Base-by-base conservation (phyloP, 1,140 invertebrate species). In the Caerostris extrusa region DNA sequence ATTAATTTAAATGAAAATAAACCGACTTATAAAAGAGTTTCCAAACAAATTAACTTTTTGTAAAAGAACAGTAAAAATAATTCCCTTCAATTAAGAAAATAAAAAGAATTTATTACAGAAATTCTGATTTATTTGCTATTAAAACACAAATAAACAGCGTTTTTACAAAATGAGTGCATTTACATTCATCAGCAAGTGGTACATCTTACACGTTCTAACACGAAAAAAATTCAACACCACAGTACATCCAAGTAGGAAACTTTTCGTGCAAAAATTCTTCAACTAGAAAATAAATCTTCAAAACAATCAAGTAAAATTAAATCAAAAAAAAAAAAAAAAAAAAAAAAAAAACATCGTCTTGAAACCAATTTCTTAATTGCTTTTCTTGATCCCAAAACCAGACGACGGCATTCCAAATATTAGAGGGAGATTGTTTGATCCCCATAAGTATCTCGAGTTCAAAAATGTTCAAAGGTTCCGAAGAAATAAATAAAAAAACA, bases 361-460 rank as follows among this genome's bases (percentile, higher is more conserved):
- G 34, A 77, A 64, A 77, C 34, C 71, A 77, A 77, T 77, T 77
- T 77, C 71, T 50, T 77, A 77, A 77, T 77, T 77, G 71, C 71
- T 77, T 77, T 77, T 14, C 71, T 50, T 50, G 7, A 77, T 77
- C 71, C 53, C 53, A 12, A 77, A 12, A 50, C 53, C 34, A 53
- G 61, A 14, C 53, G 71, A 12, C 12, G 71, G 53, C 50, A 50
- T 77, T 53, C 34, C 61, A 17, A 64, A 17, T 17, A 64, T 14
- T 12, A 14, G 12, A 64, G 61, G 34, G 53, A 77, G 50, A 71
- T 8, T 71, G 69, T 71, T 71, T 34, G 69, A 71, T 71, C 69
- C 34, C 5, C 7, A 8, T 0, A 34, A n/a, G 34, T 10, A 34
- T 71, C 61, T 77, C 34, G 34, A 34, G 34, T 34, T 77, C 10